phyloP scores from a whole-genome alignment of 2,888 invertebrate species.

The Pseudoips prasinana region DNA sequence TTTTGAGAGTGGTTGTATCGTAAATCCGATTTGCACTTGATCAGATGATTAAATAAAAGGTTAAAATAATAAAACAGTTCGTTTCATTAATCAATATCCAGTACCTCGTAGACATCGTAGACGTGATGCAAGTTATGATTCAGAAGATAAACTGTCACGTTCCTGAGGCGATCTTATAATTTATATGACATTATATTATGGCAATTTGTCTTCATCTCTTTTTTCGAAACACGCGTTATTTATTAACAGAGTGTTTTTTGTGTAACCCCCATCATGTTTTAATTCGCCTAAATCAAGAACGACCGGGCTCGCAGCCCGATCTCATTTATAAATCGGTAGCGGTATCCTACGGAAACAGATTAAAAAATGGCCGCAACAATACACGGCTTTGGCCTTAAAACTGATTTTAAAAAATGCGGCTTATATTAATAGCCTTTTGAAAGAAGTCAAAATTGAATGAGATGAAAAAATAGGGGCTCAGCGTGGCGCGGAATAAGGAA shows the following conservation, averaged over 20 bases:
- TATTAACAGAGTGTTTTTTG: constrained; percentile 69
- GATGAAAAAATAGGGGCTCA: constrained; percentile 78
- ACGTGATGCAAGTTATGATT: constrained; percentile 27
- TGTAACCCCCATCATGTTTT: constrained; percentile 74
- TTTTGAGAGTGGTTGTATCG: too few relatives aligned
- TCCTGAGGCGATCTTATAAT: constrained; percentile 41
- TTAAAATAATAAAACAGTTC: too few relatives aligned
- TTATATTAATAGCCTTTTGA: constrained; percentile 81
- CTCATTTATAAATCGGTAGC: constrained; percentile 80
- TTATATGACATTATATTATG: constrained; percentile 59
- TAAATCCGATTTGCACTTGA: too few relatives aligned
- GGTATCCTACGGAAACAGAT: constrained; percentile 81
- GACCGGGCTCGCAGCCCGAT: constrained; percentile 53
- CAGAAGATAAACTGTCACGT: constrained; percentile 24
- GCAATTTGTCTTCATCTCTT: constrained; percentile 76
- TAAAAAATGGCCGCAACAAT: constrained; percentile 76
- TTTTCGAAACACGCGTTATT: constrained; percentile 69
- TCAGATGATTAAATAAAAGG: too few relatives aligned
- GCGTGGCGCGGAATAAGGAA: constrained; percentile 67
- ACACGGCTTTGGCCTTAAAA: constrained; percentile 70
- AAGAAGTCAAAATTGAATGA: constrained; percentile 82
- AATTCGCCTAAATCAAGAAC: constrained; percentile 74
- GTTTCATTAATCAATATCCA: too few relatives aligned
- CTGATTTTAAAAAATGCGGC: constrained; percentile 78
- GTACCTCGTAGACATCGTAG: too few relatives aligned